These are phyloP conservation scores for Hetaerina titia DNA, from an alignment of 2,888 invertebrate species.

Conservation along the genomic window DNA sequence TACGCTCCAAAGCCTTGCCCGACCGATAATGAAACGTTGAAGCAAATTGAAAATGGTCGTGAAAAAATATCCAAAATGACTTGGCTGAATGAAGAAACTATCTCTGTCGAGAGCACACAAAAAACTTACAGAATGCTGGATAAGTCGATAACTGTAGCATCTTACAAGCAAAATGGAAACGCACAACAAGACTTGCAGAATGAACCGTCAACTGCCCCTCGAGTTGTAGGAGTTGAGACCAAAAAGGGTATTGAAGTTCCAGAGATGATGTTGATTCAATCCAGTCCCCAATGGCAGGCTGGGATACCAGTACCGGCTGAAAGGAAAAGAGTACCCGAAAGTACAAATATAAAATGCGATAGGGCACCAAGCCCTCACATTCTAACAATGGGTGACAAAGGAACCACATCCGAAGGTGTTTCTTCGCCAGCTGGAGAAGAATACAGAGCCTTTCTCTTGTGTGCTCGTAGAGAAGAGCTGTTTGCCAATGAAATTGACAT, in stretches of 20 bases:
- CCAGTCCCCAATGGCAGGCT: not conserved
- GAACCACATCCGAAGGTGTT: not conserved
- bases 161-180: slow-evolving; percentile 37
- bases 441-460: slow-evolving; percentile 9
- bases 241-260: slow-evolving; percentile 44
- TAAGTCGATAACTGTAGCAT: slow-evolving; percentile 15
- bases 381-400: not conserved
- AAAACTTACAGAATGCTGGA: not conserved
- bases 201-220: not conserved
- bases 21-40: not conserved
- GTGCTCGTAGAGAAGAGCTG: slow-evolving; percentile 35
- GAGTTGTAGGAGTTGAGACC: slow-evolving; percentile 47
- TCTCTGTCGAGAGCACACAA: not conserved
- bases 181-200: slow-evolving; percentile 8
- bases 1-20: not conserved
- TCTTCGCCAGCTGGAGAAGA: not conserved
- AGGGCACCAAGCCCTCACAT: not conserved
- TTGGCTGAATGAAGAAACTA: not conserved
- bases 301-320: slow-evolving; percentile 22
- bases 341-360: not conserved
- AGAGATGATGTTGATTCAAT: not conserved
- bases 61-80: not conserved
- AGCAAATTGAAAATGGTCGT: not conserved
- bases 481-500: slow-evolving; percentile 10
- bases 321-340: slow-evolving; percentile 13